Conservation (phyloP, 37 sponge, comb jelly and placozoan species). For the Beroe forskalii region DNA sequence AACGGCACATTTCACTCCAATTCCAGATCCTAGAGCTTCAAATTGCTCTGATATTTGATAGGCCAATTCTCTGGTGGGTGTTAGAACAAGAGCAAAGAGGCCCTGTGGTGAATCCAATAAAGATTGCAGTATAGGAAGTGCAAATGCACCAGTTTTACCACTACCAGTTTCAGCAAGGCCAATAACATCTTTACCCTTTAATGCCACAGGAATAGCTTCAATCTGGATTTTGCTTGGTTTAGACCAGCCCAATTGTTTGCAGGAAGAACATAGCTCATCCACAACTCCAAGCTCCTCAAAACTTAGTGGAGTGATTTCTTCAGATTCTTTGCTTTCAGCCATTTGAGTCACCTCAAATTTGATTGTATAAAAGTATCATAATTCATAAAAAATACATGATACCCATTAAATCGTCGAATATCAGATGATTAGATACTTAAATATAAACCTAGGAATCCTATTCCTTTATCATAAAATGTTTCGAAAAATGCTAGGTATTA, state of each 20-base stretch:
- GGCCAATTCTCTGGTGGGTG: slow-evolving; percentile 97
- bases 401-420: too few species aligned
- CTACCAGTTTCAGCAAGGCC: slow-evolving; percentile 98
- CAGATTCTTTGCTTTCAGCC: not conserved
- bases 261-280: slow-evolving; percentile 90
- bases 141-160: slow-evolving; percentile 97
- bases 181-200: slow-evolving; percentile 88
- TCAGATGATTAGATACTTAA: too few species aligned
- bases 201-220: slow-evolving; percentile 88
- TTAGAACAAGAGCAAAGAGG: slow-evolving; percentile 93
- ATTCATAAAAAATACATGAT: too few species aligned
- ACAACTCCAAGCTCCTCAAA: slow-evolving; percentile 72
- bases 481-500: too few species aligned
- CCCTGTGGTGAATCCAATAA: slow-evolving; percentile 84
- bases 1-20: slow-evolving; percentile 94
- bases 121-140: slow-evolving; percentile 89
- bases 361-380: too few species aligned
- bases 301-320: not conserved
- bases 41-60: slow-evolving; percentile 97
- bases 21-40: slow-evolving; percentile 83
- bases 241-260: slow-evolving; percentile 79
- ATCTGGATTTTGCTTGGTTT: slow-evolving; percentile 87
- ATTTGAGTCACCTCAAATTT: too few species aligned
- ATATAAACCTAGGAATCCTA: too few species aligned
- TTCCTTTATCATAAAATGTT: too few species aligned